These are phyloP conservation scores for Malurus cyaneus DNA, from an alignment of 2,113 vertebrate species.

Conservation along the genomic window DNA sequence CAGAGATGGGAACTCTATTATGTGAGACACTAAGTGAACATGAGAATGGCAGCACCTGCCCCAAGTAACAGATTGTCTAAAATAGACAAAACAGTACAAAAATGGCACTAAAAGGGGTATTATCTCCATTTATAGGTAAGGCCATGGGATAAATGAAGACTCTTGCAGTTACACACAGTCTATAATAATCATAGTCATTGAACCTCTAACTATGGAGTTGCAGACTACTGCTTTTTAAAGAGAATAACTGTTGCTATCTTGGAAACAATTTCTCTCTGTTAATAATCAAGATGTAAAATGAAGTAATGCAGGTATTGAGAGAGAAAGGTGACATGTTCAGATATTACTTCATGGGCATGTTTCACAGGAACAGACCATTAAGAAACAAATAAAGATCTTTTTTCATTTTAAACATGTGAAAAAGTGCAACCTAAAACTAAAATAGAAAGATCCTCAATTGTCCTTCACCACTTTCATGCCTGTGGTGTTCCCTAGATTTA, in stretches of 20 bases:
- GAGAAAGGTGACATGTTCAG: background rate
- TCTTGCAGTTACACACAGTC: background rate
- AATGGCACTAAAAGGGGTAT: background rate
- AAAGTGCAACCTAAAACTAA: background rate
- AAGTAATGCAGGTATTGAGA: background rate
- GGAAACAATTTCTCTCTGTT: background rate
- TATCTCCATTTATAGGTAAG: background rate
- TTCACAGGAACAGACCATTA: background rate
- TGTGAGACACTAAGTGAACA: background rate
- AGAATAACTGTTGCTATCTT: background rate
- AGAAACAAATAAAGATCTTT: background rate
- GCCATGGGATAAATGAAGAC: background rate
- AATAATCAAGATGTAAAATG: background rate
- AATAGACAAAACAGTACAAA: background rate
- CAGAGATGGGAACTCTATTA: background rate
- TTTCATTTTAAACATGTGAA: background rate
- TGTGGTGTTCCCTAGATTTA: background rate
- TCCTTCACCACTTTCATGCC: background rate
- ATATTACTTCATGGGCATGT: background rate
- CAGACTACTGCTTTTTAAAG: background rate
- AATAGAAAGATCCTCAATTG: background rate
- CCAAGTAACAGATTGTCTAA: background rate
- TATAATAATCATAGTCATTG: background rate
- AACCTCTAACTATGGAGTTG: background rate
- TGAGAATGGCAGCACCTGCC: slow-evolving; percentile 8